Evolutionary conservation across 2,888 invertebrate species (phyloP), one percentile per base, ranked within the genome.

Genomic region (Tetragonisca angustula): DNA sequence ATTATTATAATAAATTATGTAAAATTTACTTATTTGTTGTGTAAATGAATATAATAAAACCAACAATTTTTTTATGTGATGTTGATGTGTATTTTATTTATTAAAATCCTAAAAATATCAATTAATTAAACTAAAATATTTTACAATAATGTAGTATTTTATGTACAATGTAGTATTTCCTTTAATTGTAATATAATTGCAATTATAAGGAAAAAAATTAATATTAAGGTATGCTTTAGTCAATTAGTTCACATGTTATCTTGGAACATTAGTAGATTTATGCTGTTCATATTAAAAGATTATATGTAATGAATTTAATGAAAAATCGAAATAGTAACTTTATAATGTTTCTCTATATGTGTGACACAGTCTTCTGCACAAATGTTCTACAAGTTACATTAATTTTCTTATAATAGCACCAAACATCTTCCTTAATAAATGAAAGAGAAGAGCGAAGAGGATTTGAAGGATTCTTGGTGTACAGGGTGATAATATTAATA

Each of bases 171-270:
- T 36, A 9, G 9, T 0, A 36, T 36, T 36, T 9, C 36, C 36
- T 36, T 36, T 36, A 36, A 36, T 36, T 36, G 36, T 0, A 27
- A 0, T 52, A 4, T 24, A 32, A 64, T 73, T 64, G 1, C 50
- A 17, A 56, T 61, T 17, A 32, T 67, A 49, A 73, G 19, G 9
- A 15, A 36, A 17, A 59, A 61, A 52, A 50, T 24, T 24, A 36
- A 52, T 70, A 61, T 82, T 82, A 82, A 82, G 71, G 82, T 82
- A 24, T 82, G 81, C 81, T 82, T 82, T 82, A 75, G 32, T 82
- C 67, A 32, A 32, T 71, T 27, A 43, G 21, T 6, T 27, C 71
- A 50, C 54, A 49, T 65, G 19, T 52, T 54, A 21, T 52, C 5
- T 32, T 0, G 21, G 21, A 69, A 52, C 19, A 21, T 50, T 0